These are phyloP conservation scores for Cecropterus lyciades DNA, from an alignment of 1,140 invertebrate species.

Conservation along the genomic window DNA sequence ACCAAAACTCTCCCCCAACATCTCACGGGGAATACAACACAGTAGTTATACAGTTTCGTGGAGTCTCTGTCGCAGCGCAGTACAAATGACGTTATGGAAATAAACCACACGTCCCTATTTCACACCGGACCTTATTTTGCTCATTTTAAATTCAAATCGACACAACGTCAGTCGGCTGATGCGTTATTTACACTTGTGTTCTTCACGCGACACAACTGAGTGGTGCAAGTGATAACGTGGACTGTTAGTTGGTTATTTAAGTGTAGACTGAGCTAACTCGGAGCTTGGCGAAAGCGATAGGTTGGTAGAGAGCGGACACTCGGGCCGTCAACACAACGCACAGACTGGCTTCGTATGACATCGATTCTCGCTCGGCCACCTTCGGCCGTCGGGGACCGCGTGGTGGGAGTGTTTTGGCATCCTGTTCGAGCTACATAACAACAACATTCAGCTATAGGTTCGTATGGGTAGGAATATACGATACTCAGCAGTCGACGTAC, in stretches of 20 bases:
- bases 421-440: slow-evolving; percentile 31
- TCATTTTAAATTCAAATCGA: slow-evolving; percentile 61
- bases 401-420: slow-evolving; percentile 48
- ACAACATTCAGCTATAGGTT: slow-evolving; percentile 23
- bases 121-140: slow-evolving; percentile 77
- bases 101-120: slow-evolving; percentile 60
- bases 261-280: slow-evolving; percentile 6
- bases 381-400: slow-evolving; percentile 45
- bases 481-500: not conserved
- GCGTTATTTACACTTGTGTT: slow-evolving; percentile 39
- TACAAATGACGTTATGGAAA: slow-evolving; percentile 38
- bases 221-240: slow-evolving; percentile 46
- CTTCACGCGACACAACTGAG: slow-evolving; percentile 43
- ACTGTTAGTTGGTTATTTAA: slow-evolving; percentile 33
- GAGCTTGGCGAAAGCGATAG: slow-evolving; percentile 67
- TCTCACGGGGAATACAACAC: slow-evolving; percentile 74
- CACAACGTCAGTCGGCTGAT: slow-evolving; percentile 14
- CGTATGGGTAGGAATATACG: not conserved
- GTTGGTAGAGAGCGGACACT: slow-evolving; percentile 47
- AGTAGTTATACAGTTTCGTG: slow-evolving; percentile 71
- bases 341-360: slow-evolving; percentile 62
- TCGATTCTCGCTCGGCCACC: slow-evolving; percentile 68
- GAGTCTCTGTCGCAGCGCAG: slow-evolving; percentile 46
- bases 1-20: slow-evolving; percentile 77
- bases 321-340: slow-evolving; percentile 42